Evolutionary conservation across 2,797 vertebrate species (phyloP).

Genomic region (Varecia variegata): DNA sequence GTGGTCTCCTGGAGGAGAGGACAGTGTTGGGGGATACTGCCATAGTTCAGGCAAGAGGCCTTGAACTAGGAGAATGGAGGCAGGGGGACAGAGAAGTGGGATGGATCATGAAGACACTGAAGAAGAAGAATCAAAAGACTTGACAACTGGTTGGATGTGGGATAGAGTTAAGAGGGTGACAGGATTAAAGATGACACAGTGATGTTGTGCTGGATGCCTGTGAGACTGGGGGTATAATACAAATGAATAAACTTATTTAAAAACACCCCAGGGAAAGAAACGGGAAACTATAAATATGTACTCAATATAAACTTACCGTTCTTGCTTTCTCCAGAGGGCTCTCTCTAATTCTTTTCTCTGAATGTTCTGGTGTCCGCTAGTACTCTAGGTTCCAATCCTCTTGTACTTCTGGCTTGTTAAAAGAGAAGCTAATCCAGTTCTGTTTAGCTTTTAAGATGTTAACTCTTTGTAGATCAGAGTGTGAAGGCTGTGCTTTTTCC

Average conservation of each 20-base stretch:
- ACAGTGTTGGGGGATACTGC: neutral
- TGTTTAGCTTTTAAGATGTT: constrained; percentile 59
- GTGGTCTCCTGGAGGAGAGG: neutral
- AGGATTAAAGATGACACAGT: neutral
- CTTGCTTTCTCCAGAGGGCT: neutral
- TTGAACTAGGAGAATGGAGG: neutral
- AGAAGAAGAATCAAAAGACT: neutral
- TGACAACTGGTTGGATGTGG: neutral
- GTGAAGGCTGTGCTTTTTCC: neutral
- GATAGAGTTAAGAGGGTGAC: neutral
- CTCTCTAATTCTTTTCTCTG: constrained; percentile 18
- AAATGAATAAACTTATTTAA: constrained; percentile 18
- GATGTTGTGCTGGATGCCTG: neutral
- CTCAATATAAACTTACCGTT: constrained; percentile 67
- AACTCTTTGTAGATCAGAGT: constrained; percentile 61
- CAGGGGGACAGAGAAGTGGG: neutral
- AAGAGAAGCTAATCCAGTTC: constrained; percentile 48
- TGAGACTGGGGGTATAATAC: neutral
- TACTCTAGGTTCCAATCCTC: constrained; percentile 19
- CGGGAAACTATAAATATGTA: neutral
- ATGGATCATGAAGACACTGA: neutral
- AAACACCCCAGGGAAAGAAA: constrained; percentile 25
- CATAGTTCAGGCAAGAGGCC: neutral
- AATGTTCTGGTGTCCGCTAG: neutral
- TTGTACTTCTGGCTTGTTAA: constrained; percentile 5